Percentiles rank a stretch among this genome's conserved stretches.
Conservation (phyloP, 1,140 invertebrate species). For the Colletes gigas region DNA sequence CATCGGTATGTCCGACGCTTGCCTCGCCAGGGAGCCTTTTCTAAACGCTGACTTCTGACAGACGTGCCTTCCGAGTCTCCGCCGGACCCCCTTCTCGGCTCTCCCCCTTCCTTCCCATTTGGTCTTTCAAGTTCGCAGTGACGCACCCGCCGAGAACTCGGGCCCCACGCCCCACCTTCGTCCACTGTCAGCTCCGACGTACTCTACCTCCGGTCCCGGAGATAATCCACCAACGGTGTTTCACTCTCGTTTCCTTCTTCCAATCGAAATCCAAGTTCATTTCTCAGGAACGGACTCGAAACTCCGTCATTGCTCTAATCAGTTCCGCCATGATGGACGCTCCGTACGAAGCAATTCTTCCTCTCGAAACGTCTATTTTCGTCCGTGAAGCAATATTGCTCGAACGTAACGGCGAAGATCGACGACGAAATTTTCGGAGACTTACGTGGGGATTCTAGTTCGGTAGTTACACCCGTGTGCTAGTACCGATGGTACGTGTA, state of each 20-base stretch:
- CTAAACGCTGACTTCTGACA: slow-evolving; percentile 57
- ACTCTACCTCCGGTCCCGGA: neutral
- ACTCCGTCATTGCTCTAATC: too few species aligned
- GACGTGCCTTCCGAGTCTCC: slow-evolving; percentile 49
- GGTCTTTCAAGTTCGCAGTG: slow-evolving; percentile 50
- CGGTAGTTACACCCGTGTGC: neutral
- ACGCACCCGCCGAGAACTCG: neutral
- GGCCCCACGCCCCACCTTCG: neutral
- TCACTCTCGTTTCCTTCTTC: neutral
- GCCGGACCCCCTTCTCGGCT: slow-evolving; percentile 19
- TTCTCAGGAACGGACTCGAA: neutral
- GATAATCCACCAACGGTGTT: neutral
- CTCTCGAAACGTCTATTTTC: too few species aligned
- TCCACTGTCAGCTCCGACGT: too few species aligned
- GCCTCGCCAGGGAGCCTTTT: slow-evolving; percentile 47
- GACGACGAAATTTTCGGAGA: neutral
- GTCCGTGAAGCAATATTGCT: neutral
- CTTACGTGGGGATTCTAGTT: neutral
- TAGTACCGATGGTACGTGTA: slow-evolving; percentile 43
- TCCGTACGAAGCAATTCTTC: too few species aligned
- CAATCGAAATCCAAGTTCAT: too few species aligned
- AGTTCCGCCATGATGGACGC: too few species aligned
- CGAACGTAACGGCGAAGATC: too few species aligned
- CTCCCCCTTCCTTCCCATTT: slow-evolving; percentile 20
- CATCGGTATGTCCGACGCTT: slow-evolving; percentile 66